phyloP scores from a whole-genome alignment of 35 echinoderm and acorn worm genomes.

The Lytechinus pictus region DNA sequence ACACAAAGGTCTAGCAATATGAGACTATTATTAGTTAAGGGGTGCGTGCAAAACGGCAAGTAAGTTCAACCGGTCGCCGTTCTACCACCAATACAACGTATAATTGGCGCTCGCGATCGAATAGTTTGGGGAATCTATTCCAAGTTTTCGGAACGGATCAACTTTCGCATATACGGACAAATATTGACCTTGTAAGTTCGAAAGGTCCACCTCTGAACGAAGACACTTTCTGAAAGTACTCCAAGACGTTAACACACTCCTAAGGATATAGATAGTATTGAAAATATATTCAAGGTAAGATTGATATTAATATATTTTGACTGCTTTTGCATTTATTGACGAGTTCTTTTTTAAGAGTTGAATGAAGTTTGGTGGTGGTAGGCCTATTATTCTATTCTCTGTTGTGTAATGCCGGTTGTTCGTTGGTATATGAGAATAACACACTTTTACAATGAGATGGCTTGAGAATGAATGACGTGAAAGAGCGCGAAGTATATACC shows the following conservation, averaged over 20 bases:
- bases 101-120: neutral
- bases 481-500: neutral
- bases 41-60: neutral
- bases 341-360: neutral
- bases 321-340: neutral
- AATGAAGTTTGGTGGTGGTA: neutral
- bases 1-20: neutral
- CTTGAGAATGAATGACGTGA: neutral
- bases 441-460: neutral
- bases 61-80: neutral
- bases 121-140: neutral
- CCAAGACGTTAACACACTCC: neutral
- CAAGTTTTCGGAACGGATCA: neutral
- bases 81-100: neutral
- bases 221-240: neutral
- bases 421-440: neutral
- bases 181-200: neutral
- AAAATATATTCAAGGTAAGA: neutral
- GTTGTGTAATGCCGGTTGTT: neutral
- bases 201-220: neutral
- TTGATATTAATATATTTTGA: neutral
- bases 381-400: neutral
- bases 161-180: neutral
- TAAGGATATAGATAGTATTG: neutral
- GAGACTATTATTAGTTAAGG: neutral